A percentile compares a stretch with the other conserved stretches of the same genome.
Conservation (phyloP, 2,797 vertebrate genomes). For the Spinibarbus caldwelli region DNA sequence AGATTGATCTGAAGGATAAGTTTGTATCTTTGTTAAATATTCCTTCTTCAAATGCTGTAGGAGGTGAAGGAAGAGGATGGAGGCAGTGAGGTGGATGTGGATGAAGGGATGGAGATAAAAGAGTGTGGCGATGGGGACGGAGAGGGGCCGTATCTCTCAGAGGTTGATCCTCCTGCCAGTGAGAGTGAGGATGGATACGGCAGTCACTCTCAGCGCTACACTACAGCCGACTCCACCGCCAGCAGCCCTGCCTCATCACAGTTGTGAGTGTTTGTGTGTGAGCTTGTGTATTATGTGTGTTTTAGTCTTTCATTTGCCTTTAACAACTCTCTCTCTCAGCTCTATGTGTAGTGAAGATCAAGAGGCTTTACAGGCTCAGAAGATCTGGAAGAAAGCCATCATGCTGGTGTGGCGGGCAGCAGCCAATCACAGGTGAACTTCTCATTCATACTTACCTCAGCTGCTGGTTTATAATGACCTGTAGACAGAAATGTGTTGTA, state of each 20-base stretch:
- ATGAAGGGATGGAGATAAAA: slow-evolving; percentile 91
- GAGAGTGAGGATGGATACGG: slow-evolving; percentile 98
- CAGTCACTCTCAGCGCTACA: slow-evolving; percentile 92
- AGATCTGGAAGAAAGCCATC: slow-evolving; percentile 99
- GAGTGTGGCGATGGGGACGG: slow-evolving; percentile 88
- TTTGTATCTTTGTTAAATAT: slow-evolving; percentile 2
- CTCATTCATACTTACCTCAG: neutral
- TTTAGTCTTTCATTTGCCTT: neutral
- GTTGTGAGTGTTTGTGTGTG: slow-evolving; percentile 82
- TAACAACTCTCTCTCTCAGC: slow-evolving; percentile 68
- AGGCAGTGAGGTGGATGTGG: slow-evolving; percentile 84
- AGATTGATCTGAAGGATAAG: neutral
- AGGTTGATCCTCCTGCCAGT: slow-evolving; percentile 94
- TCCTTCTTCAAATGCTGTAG: slow-evolving; percentile 57
- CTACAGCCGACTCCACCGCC: slow-evolving; percentile 92
- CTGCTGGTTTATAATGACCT: neutral
- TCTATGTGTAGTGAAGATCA: slow-evolving; percentile 98
- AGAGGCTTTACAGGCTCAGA: slow-evolving; percentile 97
- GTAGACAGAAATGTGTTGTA: neutral
- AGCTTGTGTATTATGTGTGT: slow-evolving; percentile 65
- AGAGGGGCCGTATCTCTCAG: slow-evolving; percentile 89
- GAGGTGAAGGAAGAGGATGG: slow-evolving; percentile 96
- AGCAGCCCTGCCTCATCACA: slow-evolving; percentile 98
- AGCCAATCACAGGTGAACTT: slow-evolving; percentile 93
- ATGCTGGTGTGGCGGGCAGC: slow-evolving; percentile 99